These are phyloP conservation scores for Petromus typicus DNA, from an alignment of 2,113 vertebrate species.

Conservation along the genomic window DNA sequence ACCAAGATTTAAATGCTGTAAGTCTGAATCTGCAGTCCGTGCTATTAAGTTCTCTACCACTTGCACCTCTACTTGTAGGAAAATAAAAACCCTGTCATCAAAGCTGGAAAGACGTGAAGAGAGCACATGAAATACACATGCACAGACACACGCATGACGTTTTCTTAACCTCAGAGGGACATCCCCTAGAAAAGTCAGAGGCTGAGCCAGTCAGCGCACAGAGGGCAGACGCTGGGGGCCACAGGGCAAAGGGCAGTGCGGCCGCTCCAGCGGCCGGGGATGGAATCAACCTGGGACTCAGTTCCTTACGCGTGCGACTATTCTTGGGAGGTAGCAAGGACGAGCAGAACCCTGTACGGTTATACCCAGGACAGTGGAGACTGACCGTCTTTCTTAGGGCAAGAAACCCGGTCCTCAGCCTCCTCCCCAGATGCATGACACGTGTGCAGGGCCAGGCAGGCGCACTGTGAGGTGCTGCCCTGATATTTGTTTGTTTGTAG, in stretches of 20 bases:
- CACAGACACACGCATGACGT: neutral
- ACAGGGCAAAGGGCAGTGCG: neutral
- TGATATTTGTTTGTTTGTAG: neutral
- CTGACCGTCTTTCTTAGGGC: neutral
- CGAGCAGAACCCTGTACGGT: neutral
- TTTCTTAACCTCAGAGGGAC: neutral
- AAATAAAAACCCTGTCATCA: neutral
- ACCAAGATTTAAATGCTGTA: neutral
- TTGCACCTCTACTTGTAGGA: neutral
- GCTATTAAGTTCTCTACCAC: neutral
- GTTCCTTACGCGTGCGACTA: neutral
- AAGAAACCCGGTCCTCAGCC: neutral
- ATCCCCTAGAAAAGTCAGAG: neutral
- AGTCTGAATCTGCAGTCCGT: neutral
- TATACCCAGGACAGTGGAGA: neutral
- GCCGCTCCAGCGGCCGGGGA: neutral
- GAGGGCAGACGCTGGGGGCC: neutral
- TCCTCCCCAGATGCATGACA: neutral
- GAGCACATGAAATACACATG: neutral
- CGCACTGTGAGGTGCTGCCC: neutral
- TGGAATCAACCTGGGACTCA: neutral
- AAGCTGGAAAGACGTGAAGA: neutral
- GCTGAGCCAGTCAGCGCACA: neutral
- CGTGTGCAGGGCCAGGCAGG: neutral
- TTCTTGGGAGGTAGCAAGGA: neutral